A percentile compares a stretch with the other conserved stretches of the same genome.
phyloP scores from a whole-genome alignment of 2,797 vertebrate species.

The Thripadectes ignobilis region DNA sequence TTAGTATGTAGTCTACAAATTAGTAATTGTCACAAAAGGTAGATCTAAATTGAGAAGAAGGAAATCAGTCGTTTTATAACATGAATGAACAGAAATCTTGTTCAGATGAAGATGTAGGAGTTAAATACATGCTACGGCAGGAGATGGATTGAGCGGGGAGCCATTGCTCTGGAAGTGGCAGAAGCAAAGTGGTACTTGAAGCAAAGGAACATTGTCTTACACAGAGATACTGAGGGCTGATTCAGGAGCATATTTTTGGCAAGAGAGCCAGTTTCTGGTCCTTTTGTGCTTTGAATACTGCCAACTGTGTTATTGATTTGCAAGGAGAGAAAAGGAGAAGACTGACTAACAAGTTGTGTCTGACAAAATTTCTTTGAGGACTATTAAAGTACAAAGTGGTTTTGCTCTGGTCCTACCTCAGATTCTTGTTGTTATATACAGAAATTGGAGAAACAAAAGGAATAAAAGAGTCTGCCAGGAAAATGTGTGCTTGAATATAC shows the following conservation, averaged over 20 bases:
- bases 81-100: not conserved
- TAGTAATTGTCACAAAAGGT: not conserved
- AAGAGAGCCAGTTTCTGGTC: not conserved
- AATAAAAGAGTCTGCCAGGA: not conserved
- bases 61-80: not conserved
- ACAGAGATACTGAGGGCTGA: not conserved
- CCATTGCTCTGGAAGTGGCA: not conserved
- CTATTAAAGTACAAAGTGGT: not conserved
- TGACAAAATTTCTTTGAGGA: not conserved
- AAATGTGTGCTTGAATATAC: not conserved
- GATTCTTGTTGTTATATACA: not conserved
- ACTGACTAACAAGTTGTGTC: not conserved
- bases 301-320: not conserved
- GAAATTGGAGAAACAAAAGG: not conserved
- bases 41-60: not conserved
- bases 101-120: not conserved
- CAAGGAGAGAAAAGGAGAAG: not conserved
- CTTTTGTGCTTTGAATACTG: not conserved
- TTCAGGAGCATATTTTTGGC: not conserved
- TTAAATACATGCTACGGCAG: not conserved
- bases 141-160: not conserved
- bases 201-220: not conserved
- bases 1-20: not conserved
- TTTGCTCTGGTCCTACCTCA: not conserved
- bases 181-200: not conserved